Evolutionary conservation across 2,113 vertebrate species (phyloP).

Genomic region (Uropsilus gracilis): DNA sequence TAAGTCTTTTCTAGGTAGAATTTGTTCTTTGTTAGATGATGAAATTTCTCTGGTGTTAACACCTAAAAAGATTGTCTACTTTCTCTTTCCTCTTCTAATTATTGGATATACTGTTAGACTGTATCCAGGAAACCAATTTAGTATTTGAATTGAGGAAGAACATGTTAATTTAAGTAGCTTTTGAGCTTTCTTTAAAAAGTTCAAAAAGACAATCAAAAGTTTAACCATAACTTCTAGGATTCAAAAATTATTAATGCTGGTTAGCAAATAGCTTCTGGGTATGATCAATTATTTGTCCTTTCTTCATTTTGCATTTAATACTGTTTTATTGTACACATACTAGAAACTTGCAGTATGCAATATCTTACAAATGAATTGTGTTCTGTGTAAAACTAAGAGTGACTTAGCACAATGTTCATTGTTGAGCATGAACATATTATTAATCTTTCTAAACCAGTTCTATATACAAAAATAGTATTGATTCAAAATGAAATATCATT

Average conservation of each 20-base stretch:
- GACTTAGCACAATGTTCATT: neutral
- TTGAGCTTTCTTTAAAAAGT: slow-evolving; percentile 22
- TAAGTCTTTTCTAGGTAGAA: slow-evolving; percentile 61
- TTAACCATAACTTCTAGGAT: neutral
- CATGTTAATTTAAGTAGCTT: slow-evolving; percentile 29
- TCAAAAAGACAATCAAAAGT: neutral
- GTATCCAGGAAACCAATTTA: slow-evolving; percentile 38
- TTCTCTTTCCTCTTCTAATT: slow-evolving; percentile 68
- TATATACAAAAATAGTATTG: slow-evolving; percentile 56
- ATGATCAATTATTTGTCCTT: neutral
- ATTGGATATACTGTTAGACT: slow-evolving; percentile 32
- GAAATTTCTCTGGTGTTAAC: slow-evolving; percentile 62
- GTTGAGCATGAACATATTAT: neutral
- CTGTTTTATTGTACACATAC: neutral
- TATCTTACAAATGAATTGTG: neutral
- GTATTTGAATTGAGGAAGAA: slow-evolving; percentile 47
- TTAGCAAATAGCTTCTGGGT: neutral
- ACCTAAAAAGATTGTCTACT: slow-evolving; percentile 47
- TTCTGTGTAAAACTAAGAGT: slow-evolving; percentile 3
- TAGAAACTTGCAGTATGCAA: neutral
- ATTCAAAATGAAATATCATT: slow-evolving; percentile 67
- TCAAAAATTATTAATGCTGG: neutral
- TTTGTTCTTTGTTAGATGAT: slow-evolving; percentile 42
- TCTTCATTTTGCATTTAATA: slow-evolving; percentile 12
- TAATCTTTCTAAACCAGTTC: neutral